phyloP scores from a whole-genome alignment of 2,113 vertebrate genomes.

The Crocuta crocuta region DNA sequence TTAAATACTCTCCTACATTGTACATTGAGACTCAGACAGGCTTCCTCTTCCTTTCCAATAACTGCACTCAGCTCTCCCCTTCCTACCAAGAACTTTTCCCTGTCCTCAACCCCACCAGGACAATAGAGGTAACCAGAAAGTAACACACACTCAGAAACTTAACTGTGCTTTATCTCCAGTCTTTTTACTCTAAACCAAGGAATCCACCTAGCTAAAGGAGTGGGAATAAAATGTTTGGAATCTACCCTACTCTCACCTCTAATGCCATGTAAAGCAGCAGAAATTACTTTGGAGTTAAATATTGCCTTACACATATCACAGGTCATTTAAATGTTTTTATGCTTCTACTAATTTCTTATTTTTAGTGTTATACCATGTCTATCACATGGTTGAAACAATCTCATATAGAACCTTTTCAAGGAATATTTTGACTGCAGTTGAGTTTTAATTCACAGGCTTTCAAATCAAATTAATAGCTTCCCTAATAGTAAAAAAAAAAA shows the following conservation, averaged over 20 bases:
- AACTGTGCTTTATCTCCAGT: not conserved
- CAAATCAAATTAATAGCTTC: slow-evolving; percentile 19
- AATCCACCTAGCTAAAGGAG: not conserved
- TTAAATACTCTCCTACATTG: not conserved
- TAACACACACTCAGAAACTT: not conserved
- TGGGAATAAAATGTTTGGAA: not conserved
- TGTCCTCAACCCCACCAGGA: not conserved
- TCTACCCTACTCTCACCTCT: not conserved
- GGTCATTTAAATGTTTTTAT: not conserved
- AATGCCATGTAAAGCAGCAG: not conserved
- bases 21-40: not conserved
- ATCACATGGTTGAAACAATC: not conserved
- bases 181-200: slow-evolving; percentile 23
- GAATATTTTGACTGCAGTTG: not conserved
- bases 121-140: slow-evolving; percentile 7
- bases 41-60: not conserved
- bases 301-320: not conserved
- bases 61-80: not conserved
- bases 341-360: not conserved
- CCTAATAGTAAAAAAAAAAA: not conserved
- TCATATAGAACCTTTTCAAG: not conserved
- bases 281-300: not conserved
- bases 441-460: slow-evolving; percentile 32
- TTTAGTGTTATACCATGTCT: not conserved
- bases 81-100: not conserved